phyloP scores from a whole-genome alignment of 2,113 vertebrate species.

The Jacana jacana region DNA sequence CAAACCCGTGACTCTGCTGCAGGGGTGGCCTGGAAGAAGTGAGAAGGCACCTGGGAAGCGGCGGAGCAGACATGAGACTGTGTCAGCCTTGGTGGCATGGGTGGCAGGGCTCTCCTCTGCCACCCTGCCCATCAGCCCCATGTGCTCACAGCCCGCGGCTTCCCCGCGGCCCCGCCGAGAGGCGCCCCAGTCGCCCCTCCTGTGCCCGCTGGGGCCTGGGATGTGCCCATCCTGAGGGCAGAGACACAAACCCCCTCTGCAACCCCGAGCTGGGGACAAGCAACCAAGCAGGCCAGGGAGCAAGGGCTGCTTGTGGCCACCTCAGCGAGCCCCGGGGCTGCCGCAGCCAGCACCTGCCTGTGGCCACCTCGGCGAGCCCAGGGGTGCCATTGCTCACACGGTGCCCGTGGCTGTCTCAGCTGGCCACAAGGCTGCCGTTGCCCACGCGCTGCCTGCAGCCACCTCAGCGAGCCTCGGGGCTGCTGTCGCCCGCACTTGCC shows the following conservation, averaged over 20 bases:
- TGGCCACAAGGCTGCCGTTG: background rate
- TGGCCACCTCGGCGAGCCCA: background rate
- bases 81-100: accelerated
- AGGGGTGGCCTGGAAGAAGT: background rate
- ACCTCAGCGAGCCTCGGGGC: background rate
- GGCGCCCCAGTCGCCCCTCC: accelerated
- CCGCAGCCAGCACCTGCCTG: background rate
- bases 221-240: accelerated
- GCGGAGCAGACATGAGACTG: accelerated
- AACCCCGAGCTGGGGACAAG: accelerated
- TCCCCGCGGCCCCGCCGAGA: accelerated
- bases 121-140: background rate
- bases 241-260: background rate
- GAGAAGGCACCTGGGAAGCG: background rate
- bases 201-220: background rate
- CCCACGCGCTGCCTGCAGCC: background rate
- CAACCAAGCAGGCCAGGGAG: background rate
- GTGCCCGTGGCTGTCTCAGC: background rate
- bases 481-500: too few relatives aligned
- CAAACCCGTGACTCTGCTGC: background rate
- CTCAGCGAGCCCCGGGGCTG: background rate
- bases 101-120: background rate
- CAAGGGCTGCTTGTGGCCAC: background rate
- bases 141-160: too few relatives aligned
- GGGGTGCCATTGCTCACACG: background rate